Conservation (phyloP, 2,888 invertebrate species). For the Dyspetes luteomarginatus region DNA sequence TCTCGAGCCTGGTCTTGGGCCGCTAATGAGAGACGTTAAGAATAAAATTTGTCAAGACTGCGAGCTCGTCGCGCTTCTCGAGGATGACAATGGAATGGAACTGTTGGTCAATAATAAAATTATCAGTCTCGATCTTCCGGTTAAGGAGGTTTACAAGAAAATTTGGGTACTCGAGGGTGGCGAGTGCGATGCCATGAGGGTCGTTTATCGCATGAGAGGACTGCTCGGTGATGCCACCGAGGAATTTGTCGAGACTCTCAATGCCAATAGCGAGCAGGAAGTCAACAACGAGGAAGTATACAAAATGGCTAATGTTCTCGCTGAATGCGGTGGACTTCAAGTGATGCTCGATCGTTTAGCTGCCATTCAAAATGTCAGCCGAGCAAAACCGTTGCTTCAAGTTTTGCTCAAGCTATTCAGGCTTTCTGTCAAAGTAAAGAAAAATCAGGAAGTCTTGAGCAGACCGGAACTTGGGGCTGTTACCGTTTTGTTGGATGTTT, state of each 20-base stretch:
- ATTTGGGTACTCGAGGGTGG: constrained; percentile 94
- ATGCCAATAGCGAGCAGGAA: constrained; percentile 92
- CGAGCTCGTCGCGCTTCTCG: constrained; percentile 97
- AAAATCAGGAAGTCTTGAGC: constrained; percentile 94
- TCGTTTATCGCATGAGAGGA: constrained; percentile 99
- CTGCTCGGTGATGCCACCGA: constrained; percentile 99
- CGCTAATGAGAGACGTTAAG: constrained; percentile 99
- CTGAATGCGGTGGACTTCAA: constrained; percentile 91
- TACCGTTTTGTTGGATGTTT: constrained; percentile 92
- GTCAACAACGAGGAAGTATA: constrained; percentile 98
- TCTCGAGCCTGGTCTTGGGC: constrained; percentile 96
- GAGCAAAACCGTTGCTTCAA: constrained; percentile 93
- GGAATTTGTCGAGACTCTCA: constrained; percentile 98
- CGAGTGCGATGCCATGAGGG: constrained; percentile 97
- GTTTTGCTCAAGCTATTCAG: constrained; percentile 95
- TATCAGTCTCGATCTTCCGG: constrained; percentile 97
- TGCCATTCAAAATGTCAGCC: constrained; percentile 93
- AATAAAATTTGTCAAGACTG: constrained; percentile 99
- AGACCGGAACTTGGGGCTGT: constrained; percentile 93
- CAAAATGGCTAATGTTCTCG: constrained; percentile 93
- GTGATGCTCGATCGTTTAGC: constrained; percentile 94
- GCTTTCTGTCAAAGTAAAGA: constrained; percentile 94
- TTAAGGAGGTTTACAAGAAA: constrained; percentile 92
- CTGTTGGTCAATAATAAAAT: constrained; percentile 98
- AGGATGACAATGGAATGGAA: constrained; percentile 99